Evolutionary conservation across 1,140 invertebrate species (phyloP).

Genomic region (Leptinotarsa undecemlineata): DNA sequence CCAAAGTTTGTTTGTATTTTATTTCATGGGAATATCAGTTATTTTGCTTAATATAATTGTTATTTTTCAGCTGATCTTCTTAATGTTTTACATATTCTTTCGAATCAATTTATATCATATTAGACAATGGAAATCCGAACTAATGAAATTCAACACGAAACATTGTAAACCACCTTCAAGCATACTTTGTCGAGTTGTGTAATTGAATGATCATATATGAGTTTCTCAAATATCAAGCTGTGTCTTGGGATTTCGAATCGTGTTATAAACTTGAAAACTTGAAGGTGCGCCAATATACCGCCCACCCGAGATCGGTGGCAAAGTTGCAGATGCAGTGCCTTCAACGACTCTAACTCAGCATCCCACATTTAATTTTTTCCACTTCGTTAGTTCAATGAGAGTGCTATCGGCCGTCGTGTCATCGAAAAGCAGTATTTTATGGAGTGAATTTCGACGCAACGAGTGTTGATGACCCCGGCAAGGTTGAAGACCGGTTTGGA

Average conservation of each 20-base stretch:
- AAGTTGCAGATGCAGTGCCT: not conserved
- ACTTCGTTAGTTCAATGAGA: not conserved
- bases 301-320: not conserved
- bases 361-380: slow-evolving; percentile 1
- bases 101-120: no score
- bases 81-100: no score
- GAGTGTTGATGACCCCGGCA: slow-evolving; percentile 2
- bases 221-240: no score
- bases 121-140: no score
- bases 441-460: not conserved
- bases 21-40: no score
- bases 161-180: no score
- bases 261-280: not conserved
- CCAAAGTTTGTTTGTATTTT: no score
- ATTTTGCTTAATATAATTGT: no score
- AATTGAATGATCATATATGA: no score
- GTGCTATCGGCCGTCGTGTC: slow-evolving; percentile 1
- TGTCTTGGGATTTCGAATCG: not conserved
- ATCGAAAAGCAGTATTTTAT: slow-evolving; percentile 5
- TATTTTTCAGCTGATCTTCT: no score
- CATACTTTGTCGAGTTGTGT: no score
- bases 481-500: not conserved
- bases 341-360: slow-evolving; percentile 5
- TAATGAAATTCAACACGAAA: no score
- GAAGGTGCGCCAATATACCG: not conserved